These are phyloP conservation scores for Tanypteryx hageni DNA, from an alignment of 2,888 invertebrate species.

Conservation along the genomic window DNA sequence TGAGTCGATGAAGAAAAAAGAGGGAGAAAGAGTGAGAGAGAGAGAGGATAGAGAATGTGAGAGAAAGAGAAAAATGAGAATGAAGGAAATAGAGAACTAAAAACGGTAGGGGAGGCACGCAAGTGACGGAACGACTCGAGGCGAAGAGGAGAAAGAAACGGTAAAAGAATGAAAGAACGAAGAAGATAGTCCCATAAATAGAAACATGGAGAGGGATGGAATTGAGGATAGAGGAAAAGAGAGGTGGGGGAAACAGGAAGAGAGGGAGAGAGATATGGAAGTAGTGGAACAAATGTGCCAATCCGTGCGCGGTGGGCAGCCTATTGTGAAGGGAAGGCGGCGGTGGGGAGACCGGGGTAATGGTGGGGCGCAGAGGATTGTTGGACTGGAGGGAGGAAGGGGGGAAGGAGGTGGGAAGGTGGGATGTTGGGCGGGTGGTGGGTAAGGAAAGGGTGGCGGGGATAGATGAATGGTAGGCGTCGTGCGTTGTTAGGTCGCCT, in stretches of 20 bases:
- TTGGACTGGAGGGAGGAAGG: neutral
- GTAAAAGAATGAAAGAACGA: neutral
- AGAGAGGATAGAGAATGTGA: neutral
- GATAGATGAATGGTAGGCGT: neutral
- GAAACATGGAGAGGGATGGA: neutral
- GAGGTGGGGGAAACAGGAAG: neutral
- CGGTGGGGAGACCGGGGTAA: neutral
- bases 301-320: constrained; percentile 25
- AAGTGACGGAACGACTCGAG: neutral
- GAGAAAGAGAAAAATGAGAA: neutral
- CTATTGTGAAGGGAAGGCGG: neutral
- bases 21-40: neutral
- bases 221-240: neutral
- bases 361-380: neutral
- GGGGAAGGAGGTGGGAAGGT: neutral
- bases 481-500: constrained; percentile 32
- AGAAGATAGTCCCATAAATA: neutral
- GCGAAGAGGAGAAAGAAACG: neutral
- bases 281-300: constrained; percentile 2
- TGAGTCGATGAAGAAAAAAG: neutral
- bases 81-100: neutral
- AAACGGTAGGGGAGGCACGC: neutral
- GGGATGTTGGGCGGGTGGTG: neutral
- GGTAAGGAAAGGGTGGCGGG: neutral
- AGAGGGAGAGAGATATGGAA: neutral